Evolutionary conservation across 2,797 vertebrate species (phyloP), one percentile per base, ranked within the genome.

Genomic region (Smutsia gigantea): DNA sequence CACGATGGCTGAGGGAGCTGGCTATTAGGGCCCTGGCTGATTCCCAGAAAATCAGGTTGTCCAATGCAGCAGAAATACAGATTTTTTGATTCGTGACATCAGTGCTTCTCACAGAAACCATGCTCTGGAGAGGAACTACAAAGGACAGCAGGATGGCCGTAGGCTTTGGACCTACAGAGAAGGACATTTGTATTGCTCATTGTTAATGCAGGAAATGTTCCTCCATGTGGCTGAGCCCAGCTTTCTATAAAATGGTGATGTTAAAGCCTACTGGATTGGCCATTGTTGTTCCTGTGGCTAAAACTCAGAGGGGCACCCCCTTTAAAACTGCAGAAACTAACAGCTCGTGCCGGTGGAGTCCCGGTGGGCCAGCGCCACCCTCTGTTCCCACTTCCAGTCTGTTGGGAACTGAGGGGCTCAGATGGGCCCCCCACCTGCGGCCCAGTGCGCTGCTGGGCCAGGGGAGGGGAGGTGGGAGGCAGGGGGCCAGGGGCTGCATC

Each of bases 401-500:
- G 0, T 0, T 21, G 34, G 61, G 42, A 66, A 13, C 42, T 0
- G 15, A 25, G 14, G 31, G 18, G 31, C 42, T 21, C 2, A 18
- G 29, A 74, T 29, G 4, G 17, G 29, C 46, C 72, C n/a, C 46
- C 17, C 4, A 75, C 18, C 29, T 21, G 72, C 46, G 51, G 42
- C 39, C 23, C 7, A 7, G 31, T 7, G 8, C 14, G 1, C 2
- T 49, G 27, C 7, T 8, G 5, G 7, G 17, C 17, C 9, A 0
- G 17, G 0, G 5, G 46, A 17, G 10, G 64, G 17, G 4, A 1
- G 46, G 19, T 4, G 29, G 17, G 64, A 34, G n/a, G n/a, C n/a
- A 4, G 17, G 17, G 5, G 29, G 72, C 46, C 72, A 14, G 72
- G n/a, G n/a, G n/a, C n/a, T n/a, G n/a, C n/a, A n/a, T n/a, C n/a